Evolutionary conservation across 2,113 vertebrate species (phyloP), one percentile per base, ranked within the genome.

Genomic region (Desmodus rotundus): DNA sequence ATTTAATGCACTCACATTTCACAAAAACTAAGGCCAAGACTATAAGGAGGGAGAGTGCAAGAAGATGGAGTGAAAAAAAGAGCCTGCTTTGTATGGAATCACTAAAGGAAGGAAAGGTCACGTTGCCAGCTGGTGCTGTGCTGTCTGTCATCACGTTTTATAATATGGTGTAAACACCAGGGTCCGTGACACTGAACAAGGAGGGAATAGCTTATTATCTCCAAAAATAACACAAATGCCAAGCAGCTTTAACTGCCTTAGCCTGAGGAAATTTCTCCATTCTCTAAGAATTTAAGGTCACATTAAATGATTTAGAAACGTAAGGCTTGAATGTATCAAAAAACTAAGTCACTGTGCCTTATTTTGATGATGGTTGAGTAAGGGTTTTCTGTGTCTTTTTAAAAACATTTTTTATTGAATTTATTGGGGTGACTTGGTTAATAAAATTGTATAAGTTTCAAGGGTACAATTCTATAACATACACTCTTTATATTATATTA

Each of bases 191-290:
- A 97, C 63, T n/a, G 72, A 97, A 90, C 47, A 97, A 91, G 47
- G 36, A 68, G 94, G 90, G 89, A 98, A 92, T 38, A 92, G 70
- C 95, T 97, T 92, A 97, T 80, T 98, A 87, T 93, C 92, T 93
- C 96, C 43, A 5, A 96, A 98, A 97, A 97, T 76, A 97, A 90
- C 38, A 61, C 94, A 89, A 77, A 93, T 83, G 45, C 11, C 91
- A 97, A 96, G 95, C 12, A 56, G 87, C n/a, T 89, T 94, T 0
- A 94, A 92, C 89, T 90, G 77, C 13, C 7, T 43, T 88, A 96
- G 24, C 87, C 67, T 93, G 91, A 7, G 72, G 56, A 91, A 92
- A 91, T 67, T 94, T 96, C 15, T 95, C 41, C 96, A 38, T 83
- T 91, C 56, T 97, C 41, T 43, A 94, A 58, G 41, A 91, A 88